Evolutionary conservation across 2,113 vertebrate genomes (phyloP), one percentile per base, ranked within the genome.

Genomic region (Chrysochloris asiatica): DNA sequence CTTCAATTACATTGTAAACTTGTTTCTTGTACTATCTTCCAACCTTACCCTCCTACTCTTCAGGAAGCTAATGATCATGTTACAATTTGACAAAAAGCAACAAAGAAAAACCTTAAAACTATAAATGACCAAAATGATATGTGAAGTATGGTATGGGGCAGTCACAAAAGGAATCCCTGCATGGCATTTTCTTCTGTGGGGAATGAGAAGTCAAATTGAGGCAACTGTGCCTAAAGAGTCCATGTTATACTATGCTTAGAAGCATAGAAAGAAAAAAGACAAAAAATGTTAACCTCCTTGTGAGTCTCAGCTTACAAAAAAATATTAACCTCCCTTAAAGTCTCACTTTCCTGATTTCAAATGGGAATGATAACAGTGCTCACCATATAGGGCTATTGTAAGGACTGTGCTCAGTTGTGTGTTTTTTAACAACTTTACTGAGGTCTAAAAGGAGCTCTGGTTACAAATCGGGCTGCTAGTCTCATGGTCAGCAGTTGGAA

Each of bases 1-100:
- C 41, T 83, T 86, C 33, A 63, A 9, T 33, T n/a, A 63, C 28
- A 33, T 36, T 36, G 17, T 67, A 67, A 67, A 67, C 16, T 36
- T 67, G 65, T 67, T 17, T 67, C 65, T 17, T 65, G 7, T 36
- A 6, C 17, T 36, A 19, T 26, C 65, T 67, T 86, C 33, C 12
- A 69, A 50, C 10, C 19, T 14, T 65, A 36, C 6, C 71, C 4
- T 81, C 47, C 38, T 71, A 75, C 6, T 30, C 65, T 22, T 80
- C 59, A 83, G 91, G 26, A 89, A 87, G 91, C 21, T 22, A 80
- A 85, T 61, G 30, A 87, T 11, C 10, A 45, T 38, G 45, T 71
- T 76, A 87, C 41, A 84, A 77, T 7, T 45, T 84, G 24, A 30
- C 45, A 36, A 71, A 86, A 78, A 6, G 59, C 82, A 69, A 82